Evolutionary conservation across 2,113 vertebrate species (phyloP).

Genomic region (Ptychochromis oligacanthus): DNA sequence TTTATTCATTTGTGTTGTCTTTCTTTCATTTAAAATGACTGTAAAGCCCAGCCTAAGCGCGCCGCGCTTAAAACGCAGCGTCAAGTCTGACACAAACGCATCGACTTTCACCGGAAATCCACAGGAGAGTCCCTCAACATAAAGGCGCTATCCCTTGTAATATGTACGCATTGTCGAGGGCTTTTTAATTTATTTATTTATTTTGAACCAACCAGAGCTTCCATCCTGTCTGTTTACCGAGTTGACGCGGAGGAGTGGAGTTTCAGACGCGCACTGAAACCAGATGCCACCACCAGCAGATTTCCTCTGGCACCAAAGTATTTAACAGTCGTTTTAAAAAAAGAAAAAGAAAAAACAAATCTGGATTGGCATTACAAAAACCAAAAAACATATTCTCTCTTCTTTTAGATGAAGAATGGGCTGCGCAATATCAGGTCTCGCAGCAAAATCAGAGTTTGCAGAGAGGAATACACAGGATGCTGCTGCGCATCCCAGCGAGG

Average conservation of each 20-base stretch:
- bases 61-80: not conserved
- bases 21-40: not conserved
- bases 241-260: not conserved
- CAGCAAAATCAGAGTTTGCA: slow-evolving; percentile 64
- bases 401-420: slow-evolving; percentile 73
- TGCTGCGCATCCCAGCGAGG: slow-evolving; percentile 51
- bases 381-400: not conserved
- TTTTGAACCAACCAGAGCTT: not conserved
- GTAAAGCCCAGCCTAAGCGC: not conserved
- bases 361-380: not conserved
- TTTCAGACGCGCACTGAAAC: not conserved
- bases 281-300: slow-evolving; percentile 29
- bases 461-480: slow-evolving; percentile 52
- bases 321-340: not conserved
- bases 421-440: slow-evolving; percentile 80
- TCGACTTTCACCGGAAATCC: not conserved
- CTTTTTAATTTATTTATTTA: slow-evolving; percentile 13
- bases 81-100: not conserved
- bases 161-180: fast-evolving
- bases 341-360: too few species aligned
- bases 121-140: not conserved
- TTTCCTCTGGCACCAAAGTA: not conserved
- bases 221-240: not conserved
- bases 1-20: not conserved
- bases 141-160: not conserved